Conservation (phyloP, 2,797 vertebrate species). For the Austrolebias charrua region DNA sequence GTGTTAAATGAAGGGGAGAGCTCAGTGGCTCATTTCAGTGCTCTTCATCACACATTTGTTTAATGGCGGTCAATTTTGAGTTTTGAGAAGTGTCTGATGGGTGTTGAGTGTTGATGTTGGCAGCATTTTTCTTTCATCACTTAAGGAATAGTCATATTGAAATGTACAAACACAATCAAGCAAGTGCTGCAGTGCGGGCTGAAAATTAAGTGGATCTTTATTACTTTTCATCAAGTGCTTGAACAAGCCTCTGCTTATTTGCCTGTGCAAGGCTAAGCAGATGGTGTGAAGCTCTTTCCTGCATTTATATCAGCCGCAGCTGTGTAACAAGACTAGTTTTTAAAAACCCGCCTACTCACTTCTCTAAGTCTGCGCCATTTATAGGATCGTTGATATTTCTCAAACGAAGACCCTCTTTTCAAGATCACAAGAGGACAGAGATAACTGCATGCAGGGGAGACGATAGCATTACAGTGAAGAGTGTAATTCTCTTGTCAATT, state of each 20-base stretch:
- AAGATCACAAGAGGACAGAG: background rate
- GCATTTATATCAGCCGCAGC: constrained; percentile 16
- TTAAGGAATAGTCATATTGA: constrained; percentile 2
- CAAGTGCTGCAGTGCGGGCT: background rate
- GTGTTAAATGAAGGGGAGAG: constrained; percentile 31
- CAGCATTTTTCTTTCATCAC: constrained; percentile 9
- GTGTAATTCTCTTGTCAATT: constrained; percentile 31
- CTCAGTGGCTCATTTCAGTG: constrained; percentile 5
- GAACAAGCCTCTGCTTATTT: constrained; percentile 10
- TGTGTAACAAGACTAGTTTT: constrained; percentile 1
- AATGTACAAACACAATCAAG: background rate
- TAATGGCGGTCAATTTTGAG: constrained; percentile 13
- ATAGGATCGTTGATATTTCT: background rate
- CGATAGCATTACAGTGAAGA: constrained; percentile 3
- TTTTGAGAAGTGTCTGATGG: constrained; percentile 18
- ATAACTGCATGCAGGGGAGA: constrained; percentile 7
- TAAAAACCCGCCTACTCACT: background rate
- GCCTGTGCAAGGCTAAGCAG: constrained; percentile 9
- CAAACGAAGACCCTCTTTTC: background rate
- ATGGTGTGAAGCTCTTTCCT: constrained; percentile 19
- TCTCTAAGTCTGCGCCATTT: background rate
- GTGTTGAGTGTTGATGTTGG: constrained; percentile 29
- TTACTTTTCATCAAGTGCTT: constrained; percentile 18
- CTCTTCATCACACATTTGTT: constrained; percentile 26
- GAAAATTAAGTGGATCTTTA: constrained; percentile 14